Percentiles rank a stretch among this genome's conserved stretches.
These are phyloP conservation scores for Diploscapter pachys DNA, from an alignment of 1,140 invertebrate species.

Conservation along the genomic window DNA sequence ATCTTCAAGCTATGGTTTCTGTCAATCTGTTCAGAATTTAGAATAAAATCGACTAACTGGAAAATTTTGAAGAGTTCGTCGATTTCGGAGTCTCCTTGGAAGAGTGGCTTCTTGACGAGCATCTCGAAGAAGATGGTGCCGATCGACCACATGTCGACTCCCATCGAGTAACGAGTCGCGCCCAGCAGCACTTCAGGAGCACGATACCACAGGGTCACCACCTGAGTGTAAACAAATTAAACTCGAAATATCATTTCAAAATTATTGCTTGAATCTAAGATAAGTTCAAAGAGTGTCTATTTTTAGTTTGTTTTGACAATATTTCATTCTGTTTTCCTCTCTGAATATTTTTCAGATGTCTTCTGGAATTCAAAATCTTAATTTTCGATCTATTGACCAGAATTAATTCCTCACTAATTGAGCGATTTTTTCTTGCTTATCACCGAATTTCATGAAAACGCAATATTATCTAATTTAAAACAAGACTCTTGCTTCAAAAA, in stretches of 20 bases:
- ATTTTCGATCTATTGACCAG: too few species aligned
- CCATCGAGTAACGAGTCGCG: slow-evolving; percentile 78
- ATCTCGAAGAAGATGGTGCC: slow-evolving; percentile 95
- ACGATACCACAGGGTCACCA: slow-evolving; percentile 97
- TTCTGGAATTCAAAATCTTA: too few species aligned
- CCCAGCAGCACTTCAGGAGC: slow-evolving; percentile 94
- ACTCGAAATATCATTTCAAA: not conserved
- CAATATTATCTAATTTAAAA: too few species aligned
- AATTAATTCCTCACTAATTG: too few species aligned
- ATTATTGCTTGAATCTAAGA: too few species aligned
- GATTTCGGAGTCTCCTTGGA: slow-evolving; percentile 92
- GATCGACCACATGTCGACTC: slow-evolving; percentile 79
- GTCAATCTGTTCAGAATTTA: not conserved
- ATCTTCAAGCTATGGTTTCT: not conserved
- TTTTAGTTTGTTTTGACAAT: too few species aligned
- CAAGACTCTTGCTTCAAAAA: too few species aligned
- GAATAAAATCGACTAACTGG: slow-evolving; percentile 64
- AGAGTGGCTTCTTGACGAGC: slow-evolving; percentile 81
- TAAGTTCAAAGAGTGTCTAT: too few species aligned
- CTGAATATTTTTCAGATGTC: too few species aligned
- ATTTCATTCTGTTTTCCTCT: too few species aligned
- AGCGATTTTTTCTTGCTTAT: too few species aligned
- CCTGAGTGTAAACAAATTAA: slow-evolving; percentile 40
- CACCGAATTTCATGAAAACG: too few species aligned
- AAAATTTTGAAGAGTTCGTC: slow-evolving; percentile 91